phyloP scores from a whole-genome alignment of 1,140 invertebrate species.

The Macrotrachela quadricornifera region DNA sequence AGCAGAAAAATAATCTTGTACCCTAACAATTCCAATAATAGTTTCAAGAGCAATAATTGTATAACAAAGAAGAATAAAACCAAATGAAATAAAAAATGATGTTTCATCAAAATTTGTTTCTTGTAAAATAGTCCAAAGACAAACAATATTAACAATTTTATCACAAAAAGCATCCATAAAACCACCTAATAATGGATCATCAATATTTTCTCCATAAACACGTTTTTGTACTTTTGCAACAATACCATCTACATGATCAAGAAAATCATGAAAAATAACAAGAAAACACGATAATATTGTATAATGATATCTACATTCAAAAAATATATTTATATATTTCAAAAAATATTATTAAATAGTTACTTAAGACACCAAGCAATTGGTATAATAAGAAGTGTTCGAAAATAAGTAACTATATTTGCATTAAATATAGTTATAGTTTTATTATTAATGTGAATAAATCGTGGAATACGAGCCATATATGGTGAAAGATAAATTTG shows the following conservation, averaged over 20 bases:
- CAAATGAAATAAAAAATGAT: conserved; percentile 10
- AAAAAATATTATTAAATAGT: conserved; percentile 2
- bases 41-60: conserved; percentile 20
- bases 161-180: conserved; percentile 23
- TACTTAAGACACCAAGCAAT: conserved; percentile 17
- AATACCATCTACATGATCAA: conserved; percentile 20
- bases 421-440: conserved; percentile 14
- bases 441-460: background rate
- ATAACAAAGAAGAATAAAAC: conserved; percentile 13
- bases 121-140: conserved; percentile 19
- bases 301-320: conserved; percentile 13
- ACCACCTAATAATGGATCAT: conserved; percentile 18
- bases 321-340: background rate
- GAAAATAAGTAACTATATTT: conserved; percentile 17
- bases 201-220: conserved; percentile 12
- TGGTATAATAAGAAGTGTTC: conserved; percentile 16
- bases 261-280: conserved; percentile 17
- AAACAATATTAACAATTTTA: conserved; percentile 21
- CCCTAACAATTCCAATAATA: conserved; percentile 19
- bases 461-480: background rate
- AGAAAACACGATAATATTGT: conserved; percentile 13
- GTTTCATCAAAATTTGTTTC: conserved; percentile 17
- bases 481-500: conserved; percentile 1
- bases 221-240: conserved; percentile 18
- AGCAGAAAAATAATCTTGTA: conserved; percentile 22